phyloP scores from a whole-genome alignment of 2,113 vertebrate genomes.

The Orientallactaga bullata region DNA sequence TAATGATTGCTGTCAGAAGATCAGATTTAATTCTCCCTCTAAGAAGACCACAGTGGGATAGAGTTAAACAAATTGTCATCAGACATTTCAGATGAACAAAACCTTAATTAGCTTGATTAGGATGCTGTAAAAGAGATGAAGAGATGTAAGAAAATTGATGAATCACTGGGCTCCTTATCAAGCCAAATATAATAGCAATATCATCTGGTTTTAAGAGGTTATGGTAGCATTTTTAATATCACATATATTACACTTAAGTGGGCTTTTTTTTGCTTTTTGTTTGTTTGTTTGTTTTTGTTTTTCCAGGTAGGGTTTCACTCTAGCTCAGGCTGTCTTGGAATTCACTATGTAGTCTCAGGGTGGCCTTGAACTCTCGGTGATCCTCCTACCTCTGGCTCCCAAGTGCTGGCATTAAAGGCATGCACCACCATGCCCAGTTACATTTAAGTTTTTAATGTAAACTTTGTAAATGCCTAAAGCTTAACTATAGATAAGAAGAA shows the following conservation, averaged over 20 bases:
- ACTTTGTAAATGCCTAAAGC: constrained; percentile 42
- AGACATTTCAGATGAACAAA: constrained; percentile 98
- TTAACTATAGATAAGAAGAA: constrained; percentile 57
- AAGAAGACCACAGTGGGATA: constrained; percentile 97
- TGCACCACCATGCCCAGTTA: too few species aligned
- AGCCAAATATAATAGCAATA: constrained; percentile 79
- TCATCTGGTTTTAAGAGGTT: constrained; percentile 79
- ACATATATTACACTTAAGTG: constrained; percentile 57
- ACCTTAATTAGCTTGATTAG: constrained; percentile 99
- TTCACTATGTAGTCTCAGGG: too few species aligned
- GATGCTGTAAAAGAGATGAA: constrained; percentile 91
- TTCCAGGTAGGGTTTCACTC: too few species aligned
- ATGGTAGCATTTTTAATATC: constrained; percentile 21
- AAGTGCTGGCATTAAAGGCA: too few species aligned
- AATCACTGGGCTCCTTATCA: constrained; percentile 86
- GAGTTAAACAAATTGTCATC: constrained; percentile 99
- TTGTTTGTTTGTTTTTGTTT: too few species aligned
- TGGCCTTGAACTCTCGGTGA: too few species aligned
- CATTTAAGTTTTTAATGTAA: neutral
- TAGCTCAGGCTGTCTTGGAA: too few species aligned
- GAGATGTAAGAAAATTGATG: constrained; percentile 92
- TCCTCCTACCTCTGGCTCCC: too few species aligned
- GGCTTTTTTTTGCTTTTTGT: too few species aligned
- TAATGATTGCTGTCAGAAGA: constrained; percentile 99
- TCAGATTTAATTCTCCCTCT: constrained; percentile 99